Conservation (phyloP, 2,888 invertebrate genomes). For the Tetramorium bicarinatum region DNA sequence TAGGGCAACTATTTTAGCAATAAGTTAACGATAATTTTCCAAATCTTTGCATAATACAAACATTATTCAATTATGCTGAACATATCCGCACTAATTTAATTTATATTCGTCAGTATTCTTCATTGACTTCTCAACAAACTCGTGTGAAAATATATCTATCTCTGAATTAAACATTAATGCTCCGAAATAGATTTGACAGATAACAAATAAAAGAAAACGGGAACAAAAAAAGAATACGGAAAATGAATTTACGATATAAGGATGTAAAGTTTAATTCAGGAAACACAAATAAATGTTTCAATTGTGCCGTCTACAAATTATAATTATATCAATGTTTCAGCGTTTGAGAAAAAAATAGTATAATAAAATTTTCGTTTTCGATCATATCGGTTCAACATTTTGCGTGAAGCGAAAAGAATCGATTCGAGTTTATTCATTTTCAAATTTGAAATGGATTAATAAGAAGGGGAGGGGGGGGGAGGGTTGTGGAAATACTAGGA, state of each 20-base stretch:
- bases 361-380: background rate
- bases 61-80: background rate
- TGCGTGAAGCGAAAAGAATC: background rate
- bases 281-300: slow-evolving; percentile 36
- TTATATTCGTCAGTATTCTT: background rate
- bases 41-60: background rate
- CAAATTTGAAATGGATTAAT: slow-evolving; percentile 66
- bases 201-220: background rate
- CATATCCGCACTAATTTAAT: background rate
- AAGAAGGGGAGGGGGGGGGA: background rate
- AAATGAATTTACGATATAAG: background rate
- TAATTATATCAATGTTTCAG: background rate
- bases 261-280: slow-evolving; percentile 20
- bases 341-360: background rate
- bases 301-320: background rate
- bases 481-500: slow-evolving; percentile 41
- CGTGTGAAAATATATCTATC: background rate
- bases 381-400: background rate
- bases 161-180: background rate
- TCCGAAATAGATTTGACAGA: background rate
- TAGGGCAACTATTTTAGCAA: too few species aligned
- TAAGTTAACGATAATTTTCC: background rate
- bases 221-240: slow-evolving; percentile 11
- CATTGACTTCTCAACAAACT: background rate
- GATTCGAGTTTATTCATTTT: slow-evolving; percentile 66